phyloP scores from a whole-genome alignment of 2,888 invertebrate species.

The Cantharis lateralis region DNA sequence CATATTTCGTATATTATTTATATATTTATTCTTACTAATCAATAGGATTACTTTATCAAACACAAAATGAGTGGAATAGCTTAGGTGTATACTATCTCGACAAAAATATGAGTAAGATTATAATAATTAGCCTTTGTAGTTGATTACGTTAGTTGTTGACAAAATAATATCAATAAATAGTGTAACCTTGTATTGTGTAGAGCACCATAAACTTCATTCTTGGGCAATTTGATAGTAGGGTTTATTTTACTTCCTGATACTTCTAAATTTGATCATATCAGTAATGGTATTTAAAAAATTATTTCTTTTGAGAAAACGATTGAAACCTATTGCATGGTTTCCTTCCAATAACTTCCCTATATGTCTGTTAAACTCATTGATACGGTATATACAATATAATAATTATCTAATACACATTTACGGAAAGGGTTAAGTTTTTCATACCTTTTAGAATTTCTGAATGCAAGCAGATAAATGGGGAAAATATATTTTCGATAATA shows the following conservation, averaged over 20 bases:
- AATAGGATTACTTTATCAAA: neutral
- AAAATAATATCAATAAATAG: neutral
- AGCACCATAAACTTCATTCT: neutral
- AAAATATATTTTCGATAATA: neutral
- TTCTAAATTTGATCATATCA: neutral
- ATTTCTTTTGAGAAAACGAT: neutral
- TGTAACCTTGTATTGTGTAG: neutral
- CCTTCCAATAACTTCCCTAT: too few species aligned
- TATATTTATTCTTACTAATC: neutral
- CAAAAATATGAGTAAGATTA: neutral
- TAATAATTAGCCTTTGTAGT: neutral
- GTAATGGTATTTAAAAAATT: neutral
- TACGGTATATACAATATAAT: neutral
- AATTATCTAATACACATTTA: neutral
- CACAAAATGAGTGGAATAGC: neutral
- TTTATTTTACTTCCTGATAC: neutral
- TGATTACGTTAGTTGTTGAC: neutral
- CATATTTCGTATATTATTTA: neutral
- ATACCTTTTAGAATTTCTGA: neutral
- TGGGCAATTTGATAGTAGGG: neutral
- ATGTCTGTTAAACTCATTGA: neutral
- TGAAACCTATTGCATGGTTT: neutral
- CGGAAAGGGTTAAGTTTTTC: neutral
- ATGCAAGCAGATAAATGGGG: too few species aligned
- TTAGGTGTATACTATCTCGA: neutral